Percentiles rank a stretch among this genome's conserved stretches.
Conservation (phyloP, 2,888 invertebrate species). For the Sceliomorpha sp. region DNA sequence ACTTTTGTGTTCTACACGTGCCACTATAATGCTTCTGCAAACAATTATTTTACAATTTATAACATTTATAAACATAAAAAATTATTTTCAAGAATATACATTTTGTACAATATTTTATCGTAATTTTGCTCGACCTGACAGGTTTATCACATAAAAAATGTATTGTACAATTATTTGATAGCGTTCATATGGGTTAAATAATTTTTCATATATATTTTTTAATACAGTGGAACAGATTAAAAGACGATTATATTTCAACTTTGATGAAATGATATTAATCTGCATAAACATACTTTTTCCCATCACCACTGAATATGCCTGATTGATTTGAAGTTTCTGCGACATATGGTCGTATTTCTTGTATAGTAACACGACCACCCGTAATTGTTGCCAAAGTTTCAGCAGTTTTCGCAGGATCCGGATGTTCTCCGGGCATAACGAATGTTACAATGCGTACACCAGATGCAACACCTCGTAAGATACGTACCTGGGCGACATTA, state of each 20-base stretch:
- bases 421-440: constrained; percentile 89
- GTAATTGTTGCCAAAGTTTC: constrained; percentile 89
- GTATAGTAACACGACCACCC: constrained; percentile 89
- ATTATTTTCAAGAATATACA: not conserved
- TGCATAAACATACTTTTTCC: constrained; percentile 64
- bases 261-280: not conserved
- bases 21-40: constrained; percentile 74
- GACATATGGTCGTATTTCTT: constrained; percentile 87
- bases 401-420: constrained; percentile 87
- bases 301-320: constrained; percentile 53
- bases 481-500: constrained; percentile 86
- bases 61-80: not conserved
- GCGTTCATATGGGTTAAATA: too few species aligned
- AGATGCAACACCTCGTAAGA: constrained; percentile 82
- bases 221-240: too few species aligned
- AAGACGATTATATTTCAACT: too few species aligned
- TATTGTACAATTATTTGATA: too few species aligned
- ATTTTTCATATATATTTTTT: constrained; percentile 5
- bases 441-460: constrained; percentile 89
- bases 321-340: constrained; percentile 48
- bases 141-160: too few species aligned
- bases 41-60: constrained; percentile 3
- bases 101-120: not conserved
- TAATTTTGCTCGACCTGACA: too few species aligned
- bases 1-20: constrained; percentile 73